These are phyloP conservation scores for Disparrhopalites patrizii DNA, from an alignment of 2,888 invertebrate genomes.

Conservation along the genomic window DNA sequence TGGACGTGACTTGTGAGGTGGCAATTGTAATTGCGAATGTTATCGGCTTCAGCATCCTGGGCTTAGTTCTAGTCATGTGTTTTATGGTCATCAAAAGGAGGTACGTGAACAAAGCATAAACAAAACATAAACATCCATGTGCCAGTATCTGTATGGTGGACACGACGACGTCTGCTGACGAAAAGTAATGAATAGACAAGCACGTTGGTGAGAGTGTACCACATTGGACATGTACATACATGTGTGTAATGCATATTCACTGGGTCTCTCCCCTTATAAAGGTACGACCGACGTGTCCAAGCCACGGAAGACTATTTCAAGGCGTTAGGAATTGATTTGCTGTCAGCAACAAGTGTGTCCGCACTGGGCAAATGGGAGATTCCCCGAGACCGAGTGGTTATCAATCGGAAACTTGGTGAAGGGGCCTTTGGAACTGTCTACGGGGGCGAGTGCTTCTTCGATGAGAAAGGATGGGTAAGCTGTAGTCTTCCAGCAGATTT, in stretches of 20 bases:
- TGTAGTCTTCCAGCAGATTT: too few species aligned
- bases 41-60: constrained; percentile 59
- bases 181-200: too few species aligned
- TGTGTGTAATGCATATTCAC: neutral
- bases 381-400: constrained; percentile 71
- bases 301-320: constrained; percentile 65
- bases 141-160: too few species aligned
- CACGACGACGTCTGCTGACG: too few species aligned
- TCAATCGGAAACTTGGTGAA: constrained; percentile 78
- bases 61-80: constrained; percentile 58
- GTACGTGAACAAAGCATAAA: too few species aligned
- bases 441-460: constrained; percentile 77
- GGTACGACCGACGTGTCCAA: constrained; percentile 54
- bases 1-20: constrained; percentile 68
- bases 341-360: constrained; percentile 54
- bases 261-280: constrained; percentile 21
- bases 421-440: constrained; percentile 92
- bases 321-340: constrained; percentile 64
- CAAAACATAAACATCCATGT: too few species aligned
- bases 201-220: too few species aligned
- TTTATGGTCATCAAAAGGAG: constrained; percentile 63
- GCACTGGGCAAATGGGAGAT: constrained; percentile 84
- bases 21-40: constrained; percentile 66
- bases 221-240: too few species aligned
- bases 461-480: constrained; percentile 65